Evolutionary conservation across 2,797 vertebrate genomes (phyloP), one percentile per base, ranked within the genome.

Genomic region (Melanotaenia nigrans): DNA sequence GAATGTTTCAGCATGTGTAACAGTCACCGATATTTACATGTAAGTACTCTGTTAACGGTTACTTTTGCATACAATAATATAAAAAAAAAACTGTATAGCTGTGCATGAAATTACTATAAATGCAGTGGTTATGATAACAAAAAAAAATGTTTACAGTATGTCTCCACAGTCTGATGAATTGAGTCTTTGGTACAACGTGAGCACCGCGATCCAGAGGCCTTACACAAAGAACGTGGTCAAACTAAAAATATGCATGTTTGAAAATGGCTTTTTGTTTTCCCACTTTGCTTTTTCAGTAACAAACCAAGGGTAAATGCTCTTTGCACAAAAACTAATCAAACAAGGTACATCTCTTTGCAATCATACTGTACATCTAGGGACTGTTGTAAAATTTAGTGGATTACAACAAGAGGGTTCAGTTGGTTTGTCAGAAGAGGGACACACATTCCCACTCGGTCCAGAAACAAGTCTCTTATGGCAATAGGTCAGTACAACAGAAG

Each of bases 101-200:
- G 74, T 78, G 84, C 42, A 56, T 75, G 65, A 69, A 42, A 77
- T 83, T 64, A 70, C 16, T 58, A 56, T 45, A 71, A 75, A 51
- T 7, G 24, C 33, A 45, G 22, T 28, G 14, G 35, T 63, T 28
- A 55, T 30, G 61, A 60, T 18, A 57, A 76, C 30, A 63, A 30
- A 30, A 30, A 30, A 62, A 36, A 45, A 55, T 61, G 68, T 77
- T 67, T 20, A 63, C 55, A 54, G 68, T 75, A 45, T 70, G 71
- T 73, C 47, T 67, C 58, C 68, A 73, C 68, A 79, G 60, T 77
- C 82, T 77, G 77, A 81, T 79, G 76, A 67, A 49, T 68, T 66
- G 83, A 84, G 83, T 94, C 93, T 95, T 95, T 95, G 93, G 94
- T 93, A 92, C 81, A 68, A 91, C 65, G 60, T 71, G 77, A 91